Conservation (phyloP, 2,113 vertebrate species). For the Dascyllus trimaculatus region DNA sequence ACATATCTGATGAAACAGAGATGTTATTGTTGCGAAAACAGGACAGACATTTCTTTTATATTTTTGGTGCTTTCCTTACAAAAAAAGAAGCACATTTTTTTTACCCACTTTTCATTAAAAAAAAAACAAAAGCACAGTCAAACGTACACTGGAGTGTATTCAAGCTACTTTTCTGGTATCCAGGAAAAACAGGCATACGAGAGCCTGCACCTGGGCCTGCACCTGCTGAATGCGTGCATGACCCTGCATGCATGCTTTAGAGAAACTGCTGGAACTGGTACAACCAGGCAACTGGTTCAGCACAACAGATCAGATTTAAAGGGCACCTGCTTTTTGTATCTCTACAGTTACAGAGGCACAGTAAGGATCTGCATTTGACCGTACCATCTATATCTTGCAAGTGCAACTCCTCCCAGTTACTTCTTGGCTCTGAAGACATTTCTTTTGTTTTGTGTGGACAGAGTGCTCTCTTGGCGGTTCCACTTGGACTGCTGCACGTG, state of each 20-base stretch:
- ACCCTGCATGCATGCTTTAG: slow-evolving; percentile 25
- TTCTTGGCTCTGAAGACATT: slow-evolving; percentile 5
- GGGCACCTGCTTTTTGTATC: not conserved
- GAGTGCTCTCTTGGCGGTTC: slow-evolving; percentile 6
- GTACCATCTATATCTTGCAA: not conserved
- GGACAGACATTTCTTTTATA: not conserved
- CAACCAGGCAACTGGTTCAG: slow-evolving; percentile 31
- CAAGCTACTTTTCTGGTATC: slow-evolving; percentile 20
- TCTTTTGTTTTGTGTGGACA: slow-evolving; percentile 15
- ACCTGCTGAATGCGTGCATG: slow-evolving; percentile 13
- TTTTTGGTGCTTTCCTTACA: not conserved
- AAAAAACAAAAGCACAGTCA: not conserved
- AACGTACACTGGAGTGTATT: not conserved
- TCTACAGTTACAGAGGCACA: slow-evolving; percentile 1
- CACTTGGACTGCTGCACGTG: slow-evolving; percentile 15
- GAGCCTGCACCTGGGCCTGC: slow-evolving; percentile 11
- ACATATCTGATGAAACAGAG: slow-evolving; percentile 61
- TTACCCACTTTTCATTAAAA: not conserved
- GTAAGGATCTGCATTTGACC: not conserved
- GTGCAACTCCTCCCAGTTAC: slow-evolving; percentile 14
- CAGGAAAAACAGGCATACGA: slow-evolving; percentile 7
- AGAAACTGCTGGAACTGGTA: slow-evolving; percentile 18
- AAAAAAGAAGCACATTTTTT: no score
- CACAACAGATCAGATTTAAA: slow-evolving; percentile 23
- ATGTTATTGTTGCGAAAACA: slow-evolving; percentile 56